Evolutionary conservation across 53 echinoderm and acorn worm genomes (phyloP), one percentile per base, ranked within the genome.

Genomic region (Holothuria scabra): DNA sequence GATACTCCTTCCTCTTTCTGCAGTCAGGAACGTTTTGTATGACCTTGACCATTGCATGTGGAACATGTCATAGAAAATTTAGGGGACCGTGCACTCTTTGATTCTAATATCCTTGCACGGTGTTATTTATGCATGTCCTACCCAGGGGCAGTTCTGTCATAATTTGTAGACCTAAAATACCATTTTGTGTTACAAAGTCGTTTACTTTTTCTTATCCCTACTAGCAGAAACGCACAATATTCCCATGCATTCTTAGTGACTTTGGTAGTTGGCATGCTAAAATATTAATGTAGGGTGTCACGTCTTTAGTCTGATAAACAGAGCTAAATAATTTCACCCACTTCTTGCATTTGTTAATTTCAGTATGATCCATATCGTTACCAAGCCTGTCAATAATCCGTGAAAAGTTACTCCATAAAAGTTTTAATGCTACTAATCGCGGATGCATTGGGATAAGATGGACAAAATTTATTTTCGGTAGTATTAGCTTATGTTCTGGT

Each of bases 251-350:
- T 33, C 13, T 72, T 10, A 72, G 12, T 72, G 38, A 14, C 23
- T 72, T 20, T 13, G 31, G 74, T 38, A 72, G 18, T 19, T 72
- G 74, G 19, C n/a, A 33, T 38, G 38, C 74, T 1, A 72, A 1
- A 33, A 72, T 37, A 46, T 72, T 41, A 41, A 72, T 72, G 46
- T 72, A 72, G 5, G 74, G 35, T 24, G 74, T 72, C 21, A 72
- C 74, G 12, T 72, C 46, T 31, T 72, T 72, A 31, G 44, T 72
- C n/a, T 31, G 11, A 19, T 72, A 31, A 24, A 72, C 19, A 12
- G 23, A 14, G 18, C 16, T 52, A 38, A 38, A 72, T 14, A 38
- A 31, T 25, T 72, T 72, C 11, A 72, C 74, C 74, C 74, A 72
- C 2, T 30, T 12, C 24, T 37, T 33, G 13, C 30, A 7, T 8